Conservation (phyloP, 92 coral and sea anemone genomes). For the Heteractis magnifica region DNA sequence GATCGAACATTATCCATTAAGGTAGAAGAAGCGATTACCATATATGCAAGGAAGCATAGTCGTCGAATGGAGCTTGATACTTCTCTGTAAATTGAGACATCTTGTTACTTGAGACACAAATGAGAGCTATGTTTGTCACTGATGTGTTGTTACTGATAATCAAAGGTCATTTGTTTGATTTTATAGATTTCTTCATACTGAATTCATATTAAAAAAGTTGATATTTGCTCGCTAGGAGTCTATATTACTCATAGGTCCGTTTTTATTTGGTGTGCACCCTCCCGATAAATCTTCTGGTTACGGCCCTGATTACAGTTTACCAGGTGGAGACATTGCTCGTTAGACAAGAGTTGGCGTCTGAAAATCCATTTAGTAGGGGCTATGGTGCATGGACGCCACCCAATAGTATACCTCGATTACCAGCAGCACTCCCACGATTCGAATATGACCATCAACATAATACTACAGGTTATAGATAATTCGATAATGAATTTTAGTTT, state of each 20-base stretch:
- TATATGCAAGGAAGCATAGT: not conserved
- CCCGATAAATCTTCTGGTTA: conserved; percentile 2
- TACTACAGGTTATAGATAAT: no score
- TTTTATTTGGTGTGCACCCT: not conserved
- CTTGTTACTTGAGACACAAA: not conserved
- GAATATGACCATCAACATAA: no score
- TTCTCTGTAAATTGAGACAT: not conserved
- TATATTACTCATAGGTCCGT: not conserved
- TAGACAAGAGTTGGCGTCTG: no score
- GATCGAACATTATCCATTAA: not conserved
- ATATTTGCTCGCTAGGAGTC: not conserved
- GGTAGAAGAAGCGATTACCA: not conserved
- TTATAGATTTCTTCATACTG: not conserved
- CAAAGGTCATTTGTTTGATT: not conserved
- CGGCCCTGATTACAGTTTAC: no score
- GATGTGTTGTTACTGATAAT: not conserved
- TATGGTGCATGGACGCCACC: no score
- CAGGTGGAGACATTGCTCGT: no score
- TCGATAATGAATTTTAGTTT: no score
- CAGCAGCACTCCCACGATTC: no score
- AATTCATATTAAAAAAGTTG: not conserved
- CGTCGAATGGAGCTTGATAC: not conserved
- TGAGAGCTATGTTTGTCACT: not conserved
- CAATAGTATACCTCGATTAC: no score
- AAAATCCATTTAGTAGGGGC: no score